phyloP scores from a whole-genome alignment of 2,888 invertebrate species.

The Tethea ocularis region DNA sequence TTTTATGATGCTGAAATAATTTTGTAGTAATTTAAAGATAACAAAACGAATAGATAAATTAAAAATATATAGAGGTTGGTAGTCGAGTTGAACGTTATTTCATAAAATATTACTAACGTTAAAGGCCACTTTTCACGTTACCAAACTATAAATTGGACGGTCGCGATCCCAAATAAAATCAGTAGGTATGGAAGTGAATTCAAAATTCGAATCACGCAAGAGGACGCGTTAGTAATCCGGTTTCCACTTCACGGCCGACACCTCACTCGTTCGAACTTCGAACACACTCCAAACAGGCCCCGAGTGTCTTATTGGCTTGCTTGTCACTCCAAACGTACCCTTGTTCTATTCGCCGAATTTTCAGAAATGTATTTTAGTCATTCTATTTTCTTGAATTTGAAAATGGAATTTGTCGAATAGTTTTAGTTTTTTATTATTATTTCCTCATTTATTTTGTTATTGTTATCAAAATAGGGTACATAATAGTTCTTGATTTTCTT shows the following conservation, averaged over 20 bases:
- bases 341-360: constrained; percentile 5
- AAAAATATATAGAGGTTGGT: too few species aligned
- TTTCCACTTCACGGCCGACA: constrained; percentile 42
- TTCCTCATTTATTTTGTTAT: too few species aligned
- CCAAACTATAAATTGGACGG: constrained; percentile 31
- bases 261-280: constrained; percentile 33
- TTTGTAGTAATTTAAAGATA: background rate
- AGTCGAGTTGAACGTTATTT: background rate
- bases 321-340: constrained; percentile 42
- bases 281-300: constrained; percentile 5
- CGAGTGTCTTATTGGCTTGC: constrained; percentile 48
- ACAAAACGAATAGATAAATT: background rate
- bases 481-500: too few species aligned
- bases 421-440: too few species aligned
- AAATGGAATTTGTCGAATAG: background rate
- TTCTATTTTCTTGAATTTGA: background rate
- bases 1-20: background rate
- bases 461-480: too few species aligned
- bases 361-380: background rate
- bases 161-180: constrained; percentile 30
- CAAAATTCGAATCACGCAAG: constrained; percentile 49
- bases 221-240: constrained; percentile 44
- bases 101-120: background rate
- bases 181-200: constrained; percentile 42
- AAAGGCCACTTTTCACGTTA: constrained; percentile 13